Conservation (phyloP, 2,888 invertebrate species). For the Eristalis arbustorum region DNA sequence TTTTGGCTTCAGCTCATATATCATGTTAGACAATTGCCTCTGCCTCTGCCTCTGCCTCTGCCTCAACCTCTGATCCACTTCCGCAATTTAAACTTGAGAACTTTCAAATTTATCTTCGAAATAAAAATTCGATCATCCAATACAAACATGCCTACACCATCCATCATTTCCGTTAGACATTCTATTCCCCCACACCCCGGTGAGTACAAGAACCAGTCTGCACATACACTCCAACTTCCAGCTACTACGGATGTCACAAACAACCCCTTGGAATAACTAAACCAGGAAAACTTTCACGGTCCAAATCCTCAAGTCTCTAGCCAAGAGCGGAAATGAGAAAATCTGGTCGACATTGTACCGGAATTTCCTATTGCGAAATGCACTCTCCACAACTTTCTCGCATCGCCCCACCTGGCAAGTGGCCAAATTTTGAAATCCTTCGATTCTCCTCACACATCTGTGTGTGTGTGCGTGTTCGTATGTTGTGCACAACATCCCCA, state of each 20-base stretch:
- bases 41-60: neutral
- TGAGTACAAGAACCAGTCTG: neutral
- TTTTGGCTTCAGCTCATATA: neutral
- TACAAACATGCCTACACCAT: constrained; percentile 33
- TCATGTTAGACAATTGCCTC: neutral
- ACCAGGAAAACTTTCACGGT: constrained; percentile 57
- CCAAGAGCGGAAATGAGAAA: constrained; percentile 64
- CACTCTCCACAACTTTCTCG: constrained; percentile 47
- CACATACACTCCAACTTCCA: neutral
- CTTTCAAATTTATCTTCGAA: constrained; percentile 9
- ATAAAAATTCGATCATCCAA: constrained; percentile 32
- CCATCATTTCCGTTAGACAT: constrained; percentile 27
- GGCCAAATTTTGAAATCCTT: constrained; percentile 55
- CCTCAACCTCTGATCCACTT: neutral
- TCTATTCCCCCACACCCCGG: neutral
- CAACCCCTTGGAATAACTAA: constrained; percentile 45
- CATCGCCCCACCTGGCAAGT: constrained; percentile 58
- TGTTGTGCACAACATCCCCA: neutral
- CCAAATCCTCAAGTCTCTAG: constrained; percentile 44
- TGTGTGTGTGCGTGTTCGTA: neutral
- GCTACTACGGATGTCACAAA: constrained; percentile 23
- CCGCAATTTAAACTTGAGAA: constrained; percentile 12
- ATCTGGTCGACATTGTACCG: constrained; percentile 68
- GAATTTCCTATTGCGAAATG: constrained; percentile 69
- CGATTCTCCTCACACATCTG: neutral